A percentile compares a stretch with the other conserved stretches of the same genome.
Evolutionary conservation across 2,113 vertebrate species (phyloP).

Genomic region (Cryptotis parvus): DNA sequence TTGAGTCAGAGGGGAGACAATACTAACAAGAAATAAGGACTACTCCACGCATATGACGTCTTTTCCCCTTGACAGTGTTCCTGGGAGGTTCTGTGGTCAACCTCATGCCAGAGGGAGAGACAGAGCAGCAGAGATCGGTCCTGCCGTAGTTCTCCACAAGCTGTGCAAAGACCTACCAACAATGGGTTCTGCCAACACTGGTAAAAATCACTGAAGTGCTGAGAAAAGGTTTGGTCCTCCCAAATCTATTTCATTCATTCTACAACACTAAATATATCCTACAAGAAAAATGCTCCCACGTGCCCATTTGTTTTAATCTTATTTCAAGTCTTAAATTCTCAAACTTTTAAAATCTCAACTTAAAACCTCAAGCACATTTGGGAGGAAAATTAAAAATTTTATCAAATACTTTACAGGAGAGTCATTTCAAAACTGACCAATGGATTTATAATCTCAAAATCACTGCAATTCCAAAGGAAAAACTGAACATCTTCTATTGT

Average conservation of each 20-base stretch:
- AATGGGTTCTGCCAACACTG: background rate
- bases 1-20: background rate
- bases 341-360: too few species aligned
- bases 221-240: background rate
- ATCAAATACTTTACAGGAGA: too few species aligned
- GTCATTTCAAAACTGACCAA: too few species aligned
- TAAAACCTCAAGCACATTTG: too few species aligned
- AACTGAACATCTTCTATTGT: too few species aligned
- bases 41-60: background rate
- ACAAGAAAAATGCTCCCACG: background rate
- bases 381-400: too few species aligned
- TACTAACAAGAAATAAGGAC: background rate
- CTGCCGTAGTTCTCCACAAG: background rate
- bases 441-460: too few species aligned
- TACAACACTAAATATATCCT: conserved; percentile 9
- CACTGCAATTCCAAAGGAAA: too few species aligned
- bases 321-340: background rate
- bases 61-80: background rate
- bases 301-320: conserved; percentile 39
- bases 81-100: background rate
- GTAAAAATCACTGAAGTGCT: background rate
- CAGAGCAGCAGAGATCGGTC: fast-evolving
- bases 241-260: conserved; percentile 5
- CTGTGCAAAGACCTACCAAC: background rate
- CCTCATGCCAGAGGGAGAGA: background rate